A percentile compares a stretch with the other conserved stretches of the same genome.
Conservation (phyloP, 2,888 invertebrate genomes). For the Serripes groenlandicus region DNA sequence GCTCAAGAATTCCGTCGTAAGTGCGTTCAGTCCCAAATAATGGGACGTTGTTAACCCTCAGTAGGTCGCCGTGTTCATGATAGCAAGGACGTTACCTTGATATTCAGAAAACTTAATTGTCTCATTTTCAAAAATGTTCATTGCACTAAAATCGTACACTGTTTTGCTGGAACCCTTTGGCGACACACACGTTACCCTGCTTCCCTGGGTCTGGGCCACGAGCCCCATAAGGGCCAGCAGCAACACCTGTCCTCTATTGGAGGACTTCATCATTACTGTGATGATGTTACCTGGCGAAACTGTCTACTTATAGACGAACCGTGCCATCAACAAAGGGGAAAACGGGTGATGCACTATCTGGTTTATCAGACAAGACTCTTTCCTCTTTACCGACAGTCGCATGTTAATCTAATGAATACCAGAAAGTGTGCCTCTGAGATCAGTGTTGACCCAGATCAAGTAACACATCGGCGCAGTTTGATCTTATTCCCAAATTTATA, state of each 20-base stretch:
- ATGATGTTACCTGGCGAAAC: too few relatives aligned
- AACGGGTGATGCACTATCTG: too few relatives aligned
- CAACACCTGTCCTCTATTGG: conserved; percentile 36
- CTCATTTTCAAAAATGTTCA: conserved; percentile 66
- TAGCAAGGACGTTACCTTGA: conserved; percentile 78
- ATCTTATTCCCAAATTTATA: too few relatives aligned
- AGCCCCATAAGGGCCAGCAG: conserved; percentile 43
- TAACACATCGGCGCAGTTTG: too few relatives aligned
- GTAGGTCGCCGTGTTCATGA: conserved; percentile 87
- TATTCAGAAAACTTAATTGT: conserved; percentile 56
- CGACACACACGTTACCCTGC: conserved; percentile 33
- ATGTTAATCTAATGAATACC: too few relatives aligned
- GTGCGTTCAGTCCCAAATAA: conserved; percentile 87
- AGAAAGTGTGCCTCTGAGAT: too few relatives aligned
- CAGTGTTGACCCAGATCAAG: too few relatives aligned
- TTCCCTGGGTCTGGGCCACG: conserved; percentile 21
- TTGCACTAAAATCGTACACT: conserved; percentile 67
- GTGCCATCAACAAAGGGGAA: too few relatives aligned
- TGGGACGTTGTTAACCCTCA: conserved; percentile 86
- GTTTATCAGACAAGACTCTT: too few relatives aligned
- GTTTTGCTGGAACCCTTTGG: conserved; percentile 12
- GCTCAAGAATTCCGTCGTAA: conserved; percentile 83
- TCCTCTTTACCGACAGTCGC: too few relatives aligned
- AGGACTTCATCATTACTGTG: conserved; percentile 3
- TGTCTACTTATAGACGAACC: too few relatives aligned